Evolutionary conservation across 2,888 invertebrate genomes (phyloP), one percentile per base, ranked within the genome.

Genomic region (Agriotes lineatus): DNA sequence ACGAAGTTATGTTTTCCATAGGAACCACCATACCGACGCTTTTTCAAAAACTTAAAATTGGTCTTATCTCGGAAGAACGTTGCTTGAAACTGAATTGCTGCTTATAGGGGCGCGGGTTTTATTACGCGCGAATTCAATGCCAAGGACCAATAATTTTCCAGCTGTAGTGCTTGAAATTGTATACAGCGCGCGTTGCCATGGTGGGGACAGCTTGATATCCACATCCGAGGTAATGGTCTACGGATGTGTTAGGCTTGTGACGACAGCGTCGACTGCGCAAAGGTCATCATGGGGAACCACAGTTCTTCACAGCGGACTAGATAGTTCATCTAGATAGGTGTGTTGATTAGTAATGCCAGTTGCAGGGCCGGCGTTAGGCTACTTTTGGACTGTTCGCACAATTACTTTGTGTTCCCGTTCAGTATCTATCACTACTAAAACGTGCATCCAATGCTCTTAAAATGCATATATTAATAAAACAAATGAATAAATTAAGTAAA

Each of bases 261-360:
- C 44, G 14, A 30, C 16, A 25, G 50, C 33, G 39, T 6, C 9
- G 2, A 16, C 9, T 50, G 30, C 19, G 9, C 50, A 63, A 68
- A 63, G 68, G 63, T 63, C 45, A 45, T 20, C n/a, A 19, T 48
- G 68, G 68, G 68, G 68, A 68, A 68, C 63, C 63, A 68, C 68
- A 33, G 63, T 63, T 63, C 45, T 68, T 68, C 56, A 65, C 64
- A 19, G 39, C n/a, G 33, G 30, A 52, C 16, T 22, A 20, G 48
- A 48, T 48, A 45, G 12, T 48, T 48, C 14, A 48, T 22, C 19
- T 19, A 37, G 56, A 56, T 56, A 20, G 37, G 35, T 56, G 20
- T 19, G 18, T 54, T 16, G 6, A 9, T 37, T 20, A 6, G 2
- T 18, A 52, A n/a, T 56, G n/a, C 12, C 33, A 14, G 12, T 18